Evolutionary conservation across 2,888 invertebrate genomes (phyloP), one percentile per base, ranked within the genome.

Genomic region (Leptura quadrifasciata): DNA sequence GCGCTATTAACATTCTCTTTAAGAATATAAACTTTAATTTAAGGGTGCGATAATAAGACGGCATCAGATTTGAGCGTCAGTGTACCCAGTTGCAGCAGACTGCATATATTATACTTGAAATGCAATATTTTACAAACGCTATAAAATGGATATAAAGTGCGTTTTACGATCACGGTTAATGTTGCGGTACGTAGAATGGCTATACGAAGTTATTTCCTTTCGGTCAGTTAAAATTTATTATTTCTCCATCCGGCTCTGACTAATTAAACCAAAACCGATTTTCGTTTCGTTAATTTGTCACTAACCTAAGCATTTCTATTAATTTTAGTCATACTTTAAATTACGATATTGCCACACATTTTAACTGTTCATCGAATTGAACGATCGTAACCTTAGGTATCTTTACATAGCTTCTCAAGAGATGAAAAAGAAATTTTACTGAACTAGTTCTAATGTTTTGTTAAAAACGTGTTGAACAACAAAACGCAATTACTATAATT

Each of bases 51-150:
- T 68, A 68, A 55, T 68, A 68, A 55, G 68, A 68, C 68, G 57
- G 64, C 27, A 17, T 35, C 18, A 68, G 68, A 68, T 68, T 68
- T 35, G 55, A 68, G 68, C 55, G 68, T 54, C 55, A 24, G 72
- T 63, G 71, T 76, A 78, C 76, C 75, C 77, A 74, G 76, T 75
- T 77, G 79, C 79, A 77, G 76, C 76, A 85, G 86, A 86, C 87
- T 88, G 88, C 88, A 89, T 89, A 88, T 88, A 89, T 88, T 89
- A 89, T 88, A 85, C 86, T 86, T 85, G 86, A 88, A 88, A 88
- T 88, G 89, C 88, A 89, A 89, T 89, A 89, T 89, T 89, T 89
- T 89, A 89, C 89, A 88, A 89, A 89, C 85, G 89, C 89, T 85
- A 88, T 89, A 89, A 89, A 89, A 89, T 83, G 88, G 88, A 86